A percentile compares a stretch with the other conserved stretches of the same genome.
phyloP scores from a whole-genome alignment of 2,113 vertebrate genomes.

The Ochotona curzoniae region DNA sequence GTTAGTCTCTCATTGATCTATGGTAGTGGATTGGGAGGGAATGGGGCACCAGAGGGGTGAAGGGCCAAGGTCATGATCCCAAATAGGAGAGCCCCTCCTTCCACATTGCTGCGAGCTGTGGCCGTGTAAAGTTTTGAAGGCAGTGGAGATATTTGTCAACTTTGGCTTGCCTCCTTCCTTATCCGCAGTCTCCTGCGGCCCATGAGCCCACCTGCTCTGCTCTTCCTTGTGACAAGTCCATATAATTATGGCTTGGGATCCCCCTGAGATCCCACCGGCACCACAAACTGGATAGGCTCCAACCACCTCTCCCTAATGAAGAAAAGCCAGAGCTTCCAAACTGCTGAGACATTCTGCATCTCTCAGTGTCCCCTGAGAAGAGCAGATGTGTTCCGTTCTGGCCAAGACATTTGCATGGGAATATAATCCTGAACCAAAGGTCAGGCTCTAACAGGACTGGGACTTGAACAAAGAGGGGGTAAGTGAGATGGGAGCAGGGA shows the following conservation, averaged over 20 bases:
- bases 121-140: neutral
- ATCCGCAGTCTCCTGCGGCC: neutral
- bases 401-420: slow-evolving; percentile 52
- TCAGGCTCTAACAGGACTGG: slow-evolving; percentile 25
- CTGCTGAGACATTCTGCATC: slow-evolving; percentile 70
- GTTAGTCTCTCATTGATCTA: neutral
- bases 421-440: slow-evolving; percentile 47
- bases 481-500: neutral
- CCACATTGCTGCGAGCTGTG: neutral
- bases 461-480: neutral
- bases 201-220: neutral
- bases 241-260: neutral
- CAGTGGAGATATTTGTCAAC: neutral
- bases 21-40: neutral
- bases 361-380: slow-evolving; percentile 68
- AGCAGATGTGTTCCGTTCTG: slow-evolving; percentile 71
- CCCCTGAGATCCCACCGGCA: neutral
- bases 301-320: neutral
- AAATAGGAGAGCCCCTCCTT: neutral
- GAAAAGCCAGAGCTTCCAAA: slow-evolving; percentile 56
- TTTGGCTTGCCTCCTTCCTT: neutral
- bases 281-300: neutral
- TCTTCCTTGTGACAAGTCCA: neutral
- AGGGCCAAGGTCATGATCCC: neutral
- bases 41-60: neutral